phyloP scores from a whole-genome alignment of 2,888 invertebrate genomes.

The Acrobasis consociella region DNA sequence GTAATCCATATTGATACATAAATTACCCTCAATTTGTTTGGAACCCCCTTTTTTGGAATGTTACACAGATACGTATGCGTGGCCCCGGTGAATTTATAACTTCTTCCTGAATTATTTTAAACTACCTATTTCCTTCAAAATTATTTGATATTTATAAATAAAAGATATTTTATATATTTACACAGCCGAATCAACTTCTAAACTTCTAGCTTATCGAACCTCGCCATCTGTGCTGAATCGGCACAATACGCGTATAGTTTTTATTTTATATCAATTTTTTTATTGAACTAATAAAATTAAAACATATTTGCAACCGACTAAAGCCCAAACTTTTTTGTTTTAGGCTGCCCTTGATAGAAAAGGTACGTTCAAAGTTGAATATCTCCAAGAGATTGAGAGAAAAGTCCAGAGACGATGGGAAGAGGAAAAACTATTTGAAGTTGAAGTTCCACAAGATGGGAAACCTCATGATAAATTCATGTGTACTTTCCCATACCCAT shows the following conservation, averaged over 20 bases:
- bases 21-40: not conserved
- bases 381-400: slow-evolving; percentile 93
- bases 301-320: not conserved
- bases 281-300: not conserved
- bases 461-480: slow-evolving; percentile 91
- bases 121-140: not conserved
- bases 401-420: slow-evolving; percentile 95
- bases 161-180: no score
- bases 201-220: no score
- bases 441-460: slow-evolving; percentile 87
- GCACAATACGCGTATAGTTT: no score
- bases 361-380: slow-evolving; percentile 98
- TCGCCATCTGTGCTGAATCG: no score
- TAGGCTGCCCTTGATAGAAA: slow-evolving; percentile 85
- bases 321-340: slow-evolving; percentile 32
- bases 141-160: no score
- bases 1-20: not conserved
- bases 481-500: slow-evolving; percentile 98
- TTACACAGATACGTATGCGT: not conserved
- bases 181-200: no score
- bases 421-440: slow-evolving; percentile 89
- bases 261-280: no score
- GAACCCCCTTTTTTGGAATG: not conserved
- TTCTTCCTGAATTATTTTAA: not conserved
- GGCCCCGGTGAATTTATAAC: not conserved